Evolutionary conservation across 2,888 invertebrate species (phyloP), one percentile per base, ranked within the genome.

Genomic region (Agonopterix arenella): DNA sequence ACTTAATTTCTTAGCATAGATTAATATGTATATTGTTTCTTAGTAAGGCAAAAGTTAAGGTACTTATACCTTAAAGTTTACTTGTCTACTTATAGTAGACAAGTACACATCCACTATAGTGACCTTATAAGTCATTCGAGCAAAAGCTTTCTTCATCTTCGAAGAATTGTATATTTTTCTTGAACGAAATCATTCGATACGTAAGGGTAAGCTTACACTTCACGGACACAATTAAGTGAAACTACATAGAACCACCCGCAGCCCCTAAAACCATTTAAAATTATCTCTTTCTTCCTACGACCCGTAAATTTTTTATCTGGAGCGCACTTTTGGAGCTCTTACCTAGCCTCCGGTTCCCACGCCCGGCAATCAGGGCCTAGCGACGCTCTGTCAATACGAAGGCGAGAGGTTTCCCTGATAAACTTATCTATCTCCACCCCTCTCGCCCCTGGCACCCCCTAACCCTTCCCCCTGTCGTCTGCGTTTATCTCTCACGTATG

Each of bases 351-450:
- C 70, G 76, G 75, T 79, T 77, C 79, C 68, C 75, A 78, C 79
- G 76, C 73, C 80, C 80, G 80, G 82, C 85, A 89, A 88, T 86
- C 85, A 86, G 80, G 77, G 76, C 76, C 78, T 71, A 77, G 80
- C 86, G 84, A 80, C 79, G 85, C 77, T 84, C 81, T 84, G 86
- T 88, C 88, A 88, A 88, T 88, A 88, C 78, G 76, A 75, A 80
- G 80, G 78, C 84, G 84, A 86, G 83, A 84, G 85, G 84, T 84
- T 84, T 82, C 79, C 74, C 80, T 85, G 88, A 88, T 88, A 88
- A 88, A 88, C 84, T 88, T 88, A 88, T 86, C 84, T 83, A 68
- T 66, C 70, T 54, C 74, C 69, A 67, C 68, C 61, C 57, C 59
- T 60, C 45, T 61, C 67, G 60, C 56, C 62, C 62, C 60, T 61